Base-by-base conservation (phyloP, 1,140 invertebrate species). In the Lepidurus apus region DNA sequence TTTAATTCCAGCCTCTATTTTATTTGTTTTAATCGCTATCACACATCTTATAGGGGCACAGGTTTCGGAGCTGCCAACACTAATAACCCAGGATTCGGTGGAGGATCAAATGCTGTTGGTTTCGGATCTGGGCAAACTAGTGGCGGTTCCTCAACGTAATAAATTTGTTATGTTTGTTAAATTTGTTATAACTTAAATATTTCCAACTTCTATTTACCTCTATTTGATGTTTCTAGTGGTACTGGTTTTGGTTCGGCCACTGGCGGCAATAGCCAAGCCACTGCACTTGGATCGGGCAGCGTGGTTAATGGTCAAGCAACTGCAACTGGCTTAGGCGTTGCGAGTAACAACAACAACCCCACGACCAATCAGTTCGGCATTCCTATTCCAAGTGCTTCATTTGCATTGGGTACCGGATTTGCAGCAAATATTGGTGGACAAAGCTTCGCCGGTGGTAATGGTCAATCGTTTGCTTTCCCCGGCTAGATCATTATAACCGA, bases 361-460 rank as follows among this genome's bases (percentile, higher is more conserved):
- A 65, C 53, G 8, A 21, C n/a, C 1, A 65, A 65, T 21, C 53
- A 65, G 53, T 65, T 65, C 21, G 53, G 53, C 3, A 65, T 65
- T 65, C 53, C 8, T n/a, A 65, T 65, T 21, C 53, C 53, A 13
- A 65, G 53, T 65, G 53, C 53, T 9, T 65, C 53, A 17, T 65
- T 65, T 21, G 53, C 53, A 9, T 65, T 65, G 21, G 53, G 53
- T 65, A 65, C 53, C 7, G 53, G 53, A 65, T 65, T 65, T 65
- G 53, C 53, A 13, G 53, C 53, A 13, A 65, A 65, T 21, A 65
- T 65, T 21, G 53, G 53, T 7, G 53, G 53, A 13, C 53, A 65
- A 17, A 65, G 53, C 3, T 65, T 65, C 13, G 53, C 53, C 7
- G 53, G 53, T 17, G 53, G 53, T n/a, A 7, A n/a, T 13, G 53